These are phyloP conservation scores for Nephrotoma appendiculata DNA, from an alignment of 2,888 invertebrate species.

Conservation along the genomic window DNA sequence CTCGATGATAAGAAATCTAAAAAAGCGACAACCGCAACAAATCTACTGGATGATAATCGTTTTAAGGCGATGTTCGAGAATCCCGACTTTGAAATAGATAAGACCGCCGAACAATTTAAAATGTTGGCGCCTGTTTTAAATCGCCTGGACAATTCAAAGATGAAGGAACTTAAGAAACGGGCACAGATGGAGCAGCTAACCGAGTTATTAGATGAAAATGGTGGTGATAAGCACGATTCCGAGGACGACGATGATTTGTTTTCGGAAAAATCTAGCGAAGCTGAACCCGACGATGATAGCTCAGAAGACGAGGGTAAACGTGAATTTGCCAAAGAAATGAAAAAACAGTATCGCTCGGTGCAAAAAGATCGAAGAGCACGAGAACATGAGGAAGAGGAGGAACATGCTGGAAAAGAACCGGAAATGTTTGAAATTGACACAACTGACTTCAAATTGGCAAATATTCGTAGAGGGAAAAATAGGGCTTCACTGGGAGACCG, in stretches of 20 bases:
- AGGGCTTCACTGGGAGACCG: conserved; percentile 49
- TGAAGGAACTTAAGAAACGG: conserved; percentile 43
- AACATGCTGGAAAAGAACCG: conserved; percentile 27
- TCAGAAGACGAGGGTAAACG: conserved; percentile 48
- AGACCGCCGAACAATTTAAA: conserved; percentile 70
- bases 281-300: conserved; percentile 38
- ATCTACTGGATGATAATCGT: conserved; percentile 69
- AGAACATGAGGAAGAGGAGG: conserved; percentile 22
- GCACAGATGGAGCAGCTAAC: conserved; percentile 33
- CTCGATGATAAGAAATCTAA: conserved; percentile 46
- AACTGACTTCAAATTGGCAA: background rate
- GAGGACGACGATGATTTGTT: conserved; percentile 33
- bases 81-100: conserved; percentile 84
- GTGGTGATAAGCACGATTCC: conserved; percentile 22
- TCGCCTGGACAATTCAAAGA: conserved; percentile 55
- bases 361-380: conserved; percentile 27
- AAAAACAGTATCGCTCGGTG: conserved; percentile 43
- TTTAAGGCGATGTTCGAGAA: conserved; percentile 86
- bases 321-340: conserved; percentile 65
- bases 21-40: conserved; percentile 44
- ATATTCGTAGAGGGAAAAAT: background rate
- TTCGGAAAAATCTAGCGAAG: conserved; percentile 28
- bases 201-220: conserved; percentile 35
- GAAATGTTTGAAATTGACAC: conserved; percentile 43
- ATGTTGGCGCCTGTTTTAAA: conserved; percentile 80